phyloP scores from a whole-genome alignment of 1,140 invertebrate species.

The Pygmarrhopalites habei region DNA sequence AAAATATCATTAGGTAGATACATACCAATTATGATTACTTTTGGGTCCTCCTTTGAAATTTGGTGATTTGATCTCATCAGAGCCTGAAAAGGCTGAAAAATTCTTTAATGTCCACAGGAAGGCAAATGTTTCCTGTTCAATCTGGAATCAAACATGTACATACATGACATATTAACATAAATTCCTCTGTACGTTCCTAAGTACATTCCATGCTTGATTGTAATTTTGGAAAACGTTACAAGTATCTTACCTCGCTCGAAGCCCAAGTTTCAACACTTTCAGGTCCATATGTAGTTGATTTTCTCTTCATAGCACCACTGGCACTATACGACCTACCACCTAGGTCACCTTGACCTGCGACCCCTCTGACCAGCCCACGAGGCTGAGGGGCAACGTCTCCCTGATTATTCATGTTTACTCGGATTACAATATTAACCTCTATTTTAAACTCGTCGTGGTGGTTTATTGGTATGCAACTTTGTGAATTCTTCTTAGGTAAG shows the following conservation, averaged over 20 bases:
- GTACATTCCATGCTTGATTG: background rate
- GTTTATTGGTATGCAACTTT: too few species aligned
- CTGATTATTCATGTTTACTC: too few species aligned
- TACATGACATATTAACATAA: background rate
- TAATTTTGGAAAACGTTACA: background rate
- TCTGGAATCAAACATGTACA: conserved; percentile 14
- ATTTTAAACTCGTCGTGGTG: too few species aligned
- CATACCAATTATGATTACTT: conserved; percentile 35
- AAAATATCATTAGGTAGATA: background rate
- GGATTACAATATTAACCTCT: too few species aligned
- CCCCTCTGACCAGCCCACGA: too few species aligned
- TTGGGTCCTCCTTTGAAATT: conserved; percentile 34
- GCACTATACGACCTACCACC: background rate
- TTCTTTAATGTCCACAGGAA: conserved; percentile 36
- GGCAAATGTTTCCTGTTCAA: conserved; percentile 38
- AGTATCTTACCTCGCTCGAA: conserved; percentile 29
- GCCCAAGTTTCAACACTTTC: conserved; percentile 37
- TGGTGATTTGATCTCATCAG: conserved; percentile 38
- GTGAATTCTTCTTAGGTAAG: too few species aligned
- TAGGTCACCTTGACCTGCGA: too few species aligned
- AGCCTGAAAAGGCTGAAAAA: conserved; percentile 24
- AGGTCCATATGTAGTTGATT: conserved; percentile 27
- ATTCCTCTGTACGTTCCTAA: background rate
- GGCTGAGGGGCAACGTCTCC: too few species aligned
- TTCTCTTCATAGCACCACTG: conserved; percentile 18